A percentile compares a stretch with the other conserved stretches of the same genome.
Conservation (phyloP, 2,797 vertebrate species). For the Macroramphosus scolopax region DNA sequence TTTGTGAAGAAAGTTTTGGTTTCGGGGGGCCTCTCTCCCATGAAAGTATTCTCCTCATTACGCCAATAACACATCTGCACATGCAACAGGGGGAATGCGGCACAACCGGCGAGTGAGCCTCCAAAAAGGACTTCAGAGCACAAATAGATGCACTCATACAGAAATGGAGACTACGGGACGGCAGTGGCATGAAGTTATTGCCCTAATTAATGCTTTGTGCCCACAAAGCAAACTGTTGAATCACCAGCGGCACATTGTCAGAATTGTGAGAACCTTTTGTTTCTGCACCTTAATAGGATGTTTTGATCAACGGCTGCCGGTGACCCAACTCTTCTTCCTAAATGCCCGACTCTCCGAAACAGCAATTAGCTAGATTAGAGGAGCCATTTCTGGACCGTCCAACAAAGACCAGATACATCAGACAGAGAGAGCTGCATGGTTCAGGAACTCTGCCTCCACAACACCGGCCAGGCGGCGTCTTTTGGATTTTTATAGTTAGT, state of each 20-base stretch:
- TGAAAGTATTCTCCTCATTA: slow-evolving; percentile 57
- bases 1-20: slow-evolving; percentile 83
- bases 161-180: slow-evolving; percentile 80
- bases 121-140: slow-evolving; percentile 59
- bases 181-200: slow-evolving; percentile 84
- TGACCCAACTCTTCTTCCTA: slow-evolving; percentile 61
- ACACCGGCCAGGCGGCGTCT: slow-evolving; percentile 5
- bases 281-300: slow-evolving; percentile 66
- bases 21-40: slow-evolving; percentile 38
- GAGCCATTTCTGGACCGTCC: slow-evolving; percentile 54
- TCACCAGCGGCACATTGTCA: slow-evolving; percentile 59
- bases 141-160: slow-evolving; percentile 67
- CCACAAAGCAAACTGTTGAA: slow-evolving; percentile 65
- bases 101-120: slow-evolving; percentile 68
- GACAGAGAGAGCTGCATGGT: slow-evolving; percentile 21
- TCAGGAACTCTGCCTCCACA: slow-evolving; percentile 14
- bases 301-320: slow-evolving; percentile 74
- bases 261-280: slow-evolving; percentile 68
- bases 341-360: slow-evolving; percentile 60
- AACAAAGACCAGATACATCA: slow-evolving; percentile 41
- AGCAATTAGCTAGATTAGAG: slow-evolving; percentile 74
- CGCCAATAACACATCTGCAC: slow-evolving; percentile 74
- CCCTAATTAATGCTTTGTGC: slow-evolving; percentile 88
- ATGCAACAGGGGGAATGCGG: slow-evolving; percentile 76
- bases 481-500: too few species aligned